Percentiles rank a stretch among this genome's conserved stretches.
Evolutionary conservation across 2,888 invertebrate genomes (phyloP).

Genomic region (Gandaritis pyraliata): DNA sequence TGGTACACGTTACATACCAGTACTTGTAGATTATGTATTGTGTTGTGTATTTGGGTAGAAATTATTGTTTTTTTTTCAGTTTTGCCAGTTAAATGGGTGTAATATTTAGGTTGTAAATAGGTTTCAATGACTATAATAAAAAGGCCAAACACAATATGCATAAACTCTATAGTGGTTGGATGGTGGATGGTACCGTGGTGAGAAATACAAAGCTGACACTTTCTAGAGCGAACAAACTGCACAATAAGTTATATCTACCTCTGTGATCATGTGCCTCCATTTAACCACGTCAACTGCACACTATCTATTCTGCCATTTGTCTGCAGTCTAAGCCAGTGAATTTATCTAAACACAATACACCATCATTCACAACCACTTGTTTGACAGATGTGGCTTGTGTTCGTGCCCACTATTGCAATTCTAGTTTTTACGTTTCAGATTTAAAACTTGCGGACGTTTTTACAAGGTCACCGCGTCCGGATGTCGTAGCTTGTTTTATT

Average conservation of each 20-base stretch:
- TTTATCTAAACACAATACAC: constrained; percentile 27
- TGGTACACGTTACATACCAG: too few species aligned
- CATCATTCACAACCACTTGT: constrained; percentile 18
- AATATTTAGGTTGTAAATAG: too few species aligned
- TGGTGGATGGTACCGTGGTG: background rate
- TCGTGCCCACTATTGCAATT: constrained; percentile 16
- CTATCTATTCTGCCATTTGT: background rate
- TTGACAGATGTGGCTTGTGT: constrained; percentile 19
- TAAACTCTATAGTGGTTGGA: background rate
- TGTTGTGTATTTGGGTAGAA: too few species aligned
- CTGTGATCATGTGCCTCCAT: background rate
- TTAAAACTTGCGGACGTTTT: constrained; percentile 26
- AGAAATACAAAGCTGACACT: background rate
- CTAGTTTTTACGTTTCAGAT: constrained; percentile 20
- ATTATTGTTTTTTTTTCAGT: too few species aligned
- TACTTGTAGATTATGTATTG: too few species aligned
- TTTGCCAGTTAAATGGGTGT: too few species aligned
- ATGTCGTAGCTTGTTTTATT: constrained; percentile 33
- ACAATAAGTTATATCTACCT: constrained; percentile 1
- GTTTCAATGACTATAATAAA: too few species aligned
- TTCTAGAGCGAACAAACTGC: constrained; percentile 3
- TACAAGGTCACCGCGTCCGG: constrained; percentile 36
- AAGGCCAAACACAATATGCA: background rate
- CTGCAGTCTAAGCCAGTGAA: constrained; percentile 1
- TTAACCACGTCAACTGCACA: background rate